Conservation (phyloP, 2,797 vertebrate genomes). For the Ptychobarbus kaznakovi region DNA sequence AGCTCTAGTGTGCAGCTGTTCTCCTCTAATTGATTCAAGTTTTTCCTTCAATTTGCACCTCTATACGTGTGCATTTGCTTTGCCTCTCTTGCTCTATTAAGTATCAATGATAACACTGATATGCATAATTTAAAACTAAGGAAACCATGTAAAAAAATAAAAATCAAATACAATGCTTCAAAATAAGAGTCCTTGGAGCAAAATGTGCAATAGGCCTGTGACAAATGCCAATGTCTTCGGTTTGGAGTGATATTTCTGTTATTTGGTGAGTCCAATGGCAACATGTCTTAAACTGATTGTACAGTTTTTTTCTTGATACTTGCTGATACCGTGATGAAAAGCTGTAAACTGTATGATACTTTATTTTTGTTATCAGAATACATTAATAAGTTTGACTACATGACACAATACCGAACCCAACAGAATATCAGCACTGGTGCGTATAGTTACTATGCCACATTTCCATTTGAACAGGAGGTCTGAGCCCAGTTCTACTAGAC, state of each 20-base stretch:
- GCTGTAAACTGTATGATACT: background rate
- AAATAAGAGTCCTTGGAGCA: background rate
- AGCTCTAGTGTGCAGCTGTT: no score
- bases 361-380: background rate
- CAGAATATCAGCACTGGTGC: background rate
- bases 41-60: no score
- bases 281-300: background rate
- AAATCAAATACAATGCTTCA: background rate
- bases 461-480: constrained; percentile 77
- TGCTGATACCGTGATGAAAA: background rate
- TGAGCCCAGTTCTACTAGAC: constrained; percentile 80
- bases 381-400: background rate
- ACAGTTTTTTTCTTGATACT: background rate
- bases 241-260: background rate
- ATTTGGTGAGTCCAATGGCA: background rate
- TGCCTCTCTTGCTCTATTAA: no score
- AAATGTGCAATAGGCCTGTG: background rate
- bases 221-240: background rate
- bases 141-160: background rate
- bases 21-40: no score
- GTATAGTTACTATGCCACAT: background rate
- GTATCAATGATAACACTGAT: background rate
- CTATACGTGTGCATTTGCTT: no score
- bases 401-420: background rate
- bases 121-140: background rate